Evolutionary conservation across 2,888 invertebrate species (phyloP), one percentile per base, ranked within the genome.

Genomic region (Altica lythri): DNA sequence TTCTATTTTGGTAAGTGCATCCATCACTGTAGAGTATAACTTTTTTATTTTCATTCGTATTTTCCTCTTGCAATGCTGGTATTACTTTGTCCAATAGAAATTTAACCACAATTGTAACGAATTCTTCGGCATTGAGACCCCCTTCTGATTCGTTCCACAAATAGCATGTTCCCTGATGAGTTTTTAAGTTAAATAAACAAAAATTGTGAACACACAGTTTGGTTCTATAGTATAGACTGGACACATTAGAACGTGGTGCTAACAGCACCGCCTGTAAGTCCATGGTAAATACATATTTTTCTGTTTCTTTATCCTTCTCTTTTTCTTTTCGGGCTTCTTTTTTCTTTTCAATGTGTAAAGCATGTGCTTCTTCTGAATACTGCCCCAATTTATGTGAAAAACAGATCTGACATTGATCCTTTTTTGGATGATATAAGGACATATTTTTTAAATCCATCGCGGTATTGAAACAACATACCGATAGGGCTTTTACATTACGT

Each of bases 1-100:
- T 76, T 69, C 70, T 75, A 73, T 60, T 61, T 49, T 42, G 38
- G n/a, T 40, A 45, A 22, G 45, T 40, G 19, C 49, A 50, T 14
- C 42, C 49, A 16, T 50, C 49, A 22, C 50, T 50, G 13, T 35
- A 50, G 2, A 50, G 12, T 4, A 43, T 27, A 22, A 50, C 17
- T 17, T 25, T 30, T 29, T 29, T 25, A 14, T 16, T 22, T 46
- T 34, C 18, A 17, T n/a, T 18, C 1, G 17, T 16, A n/a, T 9
- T 37, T 37, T 17, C 12, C n/a, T 19, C n/a, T n/a, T n/a, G n/a
- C n/a, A n/a, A n/a, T n/a, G n/a, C n/a, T n/a, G n/a, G n/a, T n/a
- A n/a, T n/a, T n/a, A n/a, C n/a, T n/a, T n/a, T n/a, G n/a, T n/a
- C n/a, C n/a, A n/a, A 8, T 42, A 42, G 10, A 38, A 49, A 38